Evolutionary conservation across 2,888 invertebrate species (phyloP), one percentile per base, ranked within the genome.

Genomic region (Sinodicranocentrus sp.): DNA sequence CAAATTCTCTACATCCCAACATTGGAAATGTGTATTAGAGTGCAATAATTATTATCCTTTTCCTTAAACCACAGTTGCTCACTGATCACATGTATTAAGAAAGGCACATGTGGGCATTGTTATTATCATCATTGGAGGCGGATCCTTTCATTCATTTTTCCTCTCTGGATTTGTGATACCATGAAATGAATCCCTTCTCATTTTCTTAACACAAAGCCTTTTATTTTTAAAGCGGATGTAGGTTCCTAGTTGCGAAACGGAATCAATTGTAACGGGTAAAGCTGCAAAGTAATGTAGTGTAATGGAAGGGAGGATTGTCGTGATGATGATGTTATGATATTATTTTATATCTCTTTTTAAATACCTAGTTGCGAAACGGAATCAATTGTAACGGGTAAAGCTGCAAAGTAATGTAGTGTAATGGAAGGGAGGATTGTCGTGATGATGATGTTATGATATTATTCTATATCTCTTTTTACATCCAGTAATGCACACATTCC

Each of bases 401-500:
- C 8, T 65, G 65, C 65, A 65, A 17, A 17, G 65, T 65, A 65
- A 65, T 65, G 33, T 65, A 65, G 33, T 39, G 33, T 26, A 25
- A 59, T 48, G 48, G 48, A n/a, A n/a, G 48, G 48, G 33, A 33
- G 3, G 33, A 33, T 52, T 52, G 52, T 52, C 52, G 17, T 57
- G 15, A n/a, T 63, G 71, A 71, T 79, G 71, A 71, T 79, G 78
- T 59, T 70, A 70, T 67, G 57, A 43, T 21, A 21, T n/a, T 28
- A 39, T 39, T 52, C 59, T 59, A 59, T 59, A 59, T 59, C 5
- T 2, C 21, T 23, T n/a, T 79, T 52, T 52, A 52, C 26, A 59
- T 67, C 61, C 57, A 61, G 82, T 82, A 82, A 82, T 57, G 82
- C 21, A 82, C 82, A 80, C 75, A 82, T 68, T 33, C 33, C 10